These are phyloP conservation scores for Aproaerema taeniolella DNA, from an alignment of 2,888 invertebrate genomes.

Conservation along the genomic window DNA sequence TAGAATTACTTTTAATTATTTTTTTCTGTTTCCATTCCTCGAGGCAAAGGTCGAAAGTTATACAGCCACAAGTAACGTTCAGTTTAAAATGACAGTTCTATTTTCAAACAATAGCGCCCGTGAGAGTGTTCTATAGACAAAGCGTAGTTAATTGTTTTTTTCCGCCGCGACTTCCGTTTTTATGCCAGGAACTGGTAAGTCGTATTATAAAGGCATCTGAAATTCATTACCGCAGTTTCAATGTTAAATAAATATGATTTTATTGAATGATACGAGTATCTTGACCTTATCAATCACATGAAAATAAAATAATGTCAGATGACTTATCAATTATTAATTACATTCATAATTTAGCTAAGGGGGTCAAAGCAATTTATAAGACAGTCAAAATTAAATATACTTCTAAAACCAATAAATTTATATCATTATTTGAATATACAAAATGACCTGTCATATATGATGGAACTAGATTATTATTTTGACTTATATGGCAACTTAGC, in stretches of 20 bases:
- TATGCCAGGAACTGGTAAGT: slow-evolving; percentile 23
- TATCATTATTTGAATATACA: not conserved
- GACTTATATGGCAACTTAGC: slow-evolving; percentile 27
- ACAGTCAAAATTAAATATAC: too few species aligned
- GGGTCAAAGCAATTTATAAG: slow-evolving; percentile 3
- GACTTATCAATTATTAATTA: slow-evolving; percentile 3
- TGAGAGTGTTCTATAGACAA: slow-evolving; percentile 28
- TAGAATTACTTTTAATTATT: not conserved
- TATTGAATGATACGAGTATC: not conserved
- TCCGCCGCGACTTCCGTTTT: slow-evolving; percentile 26
- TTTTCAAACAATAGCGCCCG: slow-evolving; percentile 23
- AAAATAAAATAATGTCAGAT: slow-evolving; percentile 3
- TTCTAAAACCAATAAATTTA: not conserved
- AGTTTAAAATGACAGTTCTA: slow-evolving; percentile 23
- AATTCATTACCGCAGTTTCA: slow-evolving; percentile 2
- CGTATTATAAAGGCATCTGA: slow-evolving; percentile 18
- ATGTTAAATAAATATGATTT: slow-evolving; percentile 5
- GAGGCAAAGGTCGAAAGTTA: not conserved
- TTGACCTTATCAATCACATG: not conserved
- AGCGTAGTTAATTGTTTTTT: slow-evolving; percentile 32
- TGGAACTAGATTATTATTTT: slow-evolving; percentile 30
- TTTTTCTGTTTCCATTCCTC: not conserved
- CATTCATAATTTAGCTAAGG: not conserved
- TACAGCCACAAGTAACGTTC: not conserved
- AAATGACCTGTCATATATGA: slow-evolving; percentile 30